These are phyloP conservation scores for Peromyscus aztecus DNA, from an alignment of 2,797 vertebrate species.

Conservation along the genomic window DNA sequence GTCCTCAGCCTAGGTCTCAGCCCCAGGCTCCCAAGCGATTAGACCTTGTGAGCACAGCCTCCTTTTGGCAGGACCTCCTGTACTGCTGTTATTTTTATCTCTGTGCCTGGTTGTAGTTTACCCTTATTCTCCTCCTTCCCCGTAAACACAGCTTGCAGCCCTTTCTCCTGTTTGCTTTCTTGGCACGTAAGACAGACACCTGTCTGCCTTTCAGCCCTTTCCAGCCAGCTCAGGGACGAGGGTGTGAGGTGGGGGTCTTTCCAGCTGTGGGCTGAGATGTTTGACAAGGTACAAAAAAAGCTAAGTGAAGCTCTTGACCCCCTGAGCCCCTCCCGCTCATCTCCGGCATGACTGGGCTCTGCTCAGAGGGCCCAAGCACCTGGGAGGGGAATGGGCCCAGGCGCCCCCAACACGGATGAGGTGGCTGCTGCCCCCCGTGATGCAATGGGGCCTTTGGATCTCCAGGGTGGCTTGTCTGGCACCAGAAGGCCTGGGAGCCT, in stretches of 20 bases:
- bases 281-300: slow-evolving; percentile 6
- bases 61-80: slow-evolving; percentile 71
- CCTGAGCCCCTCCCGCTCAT: neutral
- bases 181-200: neutral
- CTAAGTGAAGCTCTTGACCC: neutral
- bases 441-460: slow-evolving; percentile 24
- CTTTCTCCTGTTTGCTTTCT: neutral
- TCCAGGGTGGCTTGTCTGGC: slow-evolving; percentile 61
- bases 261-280: neutral
- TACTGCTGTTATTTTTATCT: slow-evolving; percentile 75
- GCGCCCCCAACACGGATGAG: rapidly evolving
- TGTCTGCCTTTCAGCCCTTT: neutral
- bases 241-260: neutral
- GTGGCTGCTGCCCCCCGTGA: neutral
- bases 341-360: neutral
- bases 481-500: slow-evolving; percentile 75
- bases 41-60: neutral
- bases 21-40: neutral
- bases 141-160: neutral
- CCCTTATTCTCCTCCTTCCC: slow-evolving; percentile 17
- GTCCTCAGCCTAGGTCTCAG: neutral
- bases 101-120: neutral
- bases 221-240: neutral
- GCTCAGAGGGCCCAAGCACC: neutral
- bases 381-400: neutral